Base-by-base conservation (phyloP, 2,113 vertebrate genomes). In the Taurulus bubalis region DNA sequence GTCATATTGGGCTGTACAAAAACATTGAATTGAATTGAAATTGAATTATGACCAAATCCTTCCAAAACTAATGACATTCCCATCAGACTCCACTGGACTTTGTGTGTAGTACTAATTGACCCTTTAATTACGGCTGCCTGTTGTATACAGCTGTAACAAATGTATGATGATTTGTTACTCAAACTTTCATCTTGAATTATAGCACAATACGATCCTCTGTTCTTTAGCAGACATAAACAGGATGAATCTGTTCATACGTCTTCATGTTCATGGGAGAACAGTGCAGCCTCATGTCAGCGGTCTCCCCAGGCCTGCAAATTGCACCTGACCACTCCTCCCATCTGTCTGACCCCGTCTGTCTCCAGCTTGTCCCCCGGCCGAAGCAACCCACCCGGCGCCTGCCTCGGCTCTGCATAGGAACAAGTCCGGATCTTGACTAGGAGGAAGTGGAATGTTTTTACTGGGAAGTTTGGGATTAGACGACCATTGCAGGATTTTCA, bases 371-470 rank as follows among this genome's bases (percentile, higher is more conserved):
- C 71, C 85, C 72, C 85, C 49, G 60, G 51, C 74, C 32, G 24
- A 67, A 75, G 79, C 77, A 76, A 85, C 80, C 80, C 87, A 83
- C 87, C 85, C 89, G 85, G 66, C 60, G 75, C 81, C 86, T 85
- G 76, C 68, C 59, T 76, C 64, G 10, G 62, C 82, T 85, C 80
- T 65, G 77, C 88, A 83, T 79, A 78, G 38, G 74, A 85, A 82
- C 85, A 89, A 88, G 83, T 82, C 72, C 45, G 18, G 87, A 83
- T 86, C 77, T 91, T 77, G 71, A 87, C 51, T 75, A 83, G 80
- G 90, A 92, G 93, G 91, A 93, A 91, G 88, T 71, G 80, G 62
- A 93, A 93, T 91, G 88, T 91, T 94, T 94, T 94, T 87, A 87
- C 78, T 88, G 80, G 86, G 91, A 92, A 94, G 84, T 86, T 87